Base-by-base conservation (phyloP, 1,140 invertebrate species). In the Trachymyrmex cornetzi region DNA sequence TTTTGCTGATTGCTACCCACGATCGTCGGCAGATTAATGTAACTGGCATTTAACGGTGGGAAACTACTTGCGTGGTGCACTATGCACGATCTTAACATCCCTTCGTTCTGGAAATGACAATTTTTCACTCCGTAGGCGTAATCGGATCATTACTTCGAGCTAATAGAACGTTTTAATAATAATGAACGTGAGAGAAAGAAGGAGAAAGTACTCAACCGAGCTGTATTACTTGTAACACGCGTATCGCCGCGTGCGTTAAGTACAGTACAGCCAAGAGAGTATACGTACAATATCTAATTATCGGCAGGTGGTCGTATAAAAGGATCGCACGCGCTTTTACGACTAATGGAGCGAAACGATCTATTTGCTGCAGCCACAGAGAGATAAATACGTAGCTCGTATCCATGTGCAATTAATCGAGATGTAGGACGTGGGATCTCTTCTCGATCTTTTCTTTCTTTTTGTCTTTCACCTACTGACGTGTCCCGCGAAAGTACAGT, bases 311-410 rank as follows among this genome's bases (percentile, higher is more conserved):
- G 19, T 59, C 63, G 48, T 57, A 64, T 55, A 24, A 88, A 88
- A 66, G 72, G 34, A 88, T 88, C 74, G 77, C 77, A 82, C 63
- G 59, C 64, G 86, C 38, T 86, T 88, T 86, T 84, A 82, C 64
- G 48, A 61, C 87, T 91, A 91, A 91, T 91, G 81, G 82, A 88
- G 72, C 87, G 82, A 77, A 59, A 88, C 89, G 71, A 90, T 89
- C 74, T 85, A 75, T 72, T 67, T 59, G 89, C 48, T 66, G 55
- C 59, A 57, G 38, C 11, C 11, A 24, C 44, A 24, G 34, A 27
- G 61, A 30, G 50, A 30, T 50, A 53, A 57, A 16, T 27, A 48
- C 22, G 84, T 7, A 24, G 34, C 53, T 22, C 71, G 84, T 61
- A 86, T 88, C 59, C 86, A n/a, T 34, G 66, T 0, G 48, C 14